A percentile compares a stretch with the other conserved stretches of the same genome.
Evolutionary conservation across 2,113 vertebrate genomes (phyloP).

Genomic region (Natator depressus): DNA sequence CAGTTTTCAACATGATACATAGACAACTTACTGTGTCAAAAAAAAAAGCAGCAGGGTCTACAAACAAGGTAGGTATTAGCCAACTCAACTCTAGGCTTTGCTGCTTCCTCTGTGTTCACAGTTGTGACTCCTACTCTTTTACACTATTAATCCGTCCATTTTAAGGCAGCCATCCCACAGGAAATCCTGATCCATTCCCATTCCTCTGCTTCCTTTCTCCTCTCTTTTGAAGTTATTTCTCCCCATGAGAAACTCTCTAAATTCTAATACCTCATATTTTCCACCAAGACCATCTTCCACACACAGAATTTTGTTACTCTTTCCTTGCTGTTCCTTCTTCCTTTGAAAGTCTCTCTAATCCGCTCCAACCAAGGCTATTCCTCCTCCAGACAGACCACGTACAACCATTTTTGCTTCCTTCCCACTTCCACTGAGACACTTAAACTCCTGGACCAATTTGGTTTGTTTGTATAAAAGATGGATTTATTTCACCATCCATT

Average conservation of each 20-base stretch:
- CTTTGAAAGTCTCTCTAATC: neutral
- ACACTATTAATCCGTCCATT: neutral
- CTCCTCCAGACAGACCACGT: accelerated
- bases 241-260: neutral
- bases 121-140: neutral
- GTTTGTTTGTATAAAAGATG: neutral
- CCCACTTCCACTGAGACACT: neutral
- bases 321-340: neutral
- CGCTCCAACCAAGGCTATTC: accelerated
- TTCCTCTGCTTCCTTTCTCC: neutral
- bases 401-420: accelerated
- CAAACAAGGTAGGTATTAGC: neutral
- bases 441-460: neutral
- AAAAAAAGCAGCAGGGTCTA: neutral
- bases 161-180: neutral
- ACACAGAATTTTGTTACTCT: accelerated
- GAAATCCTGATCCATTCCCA: neutral
- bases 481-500: neutral
- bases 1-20: neutral
- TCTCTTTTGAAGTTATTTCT: neutral
- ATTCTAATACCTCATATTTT: neutral
- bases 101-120: neutral
- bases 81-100: accelerated
- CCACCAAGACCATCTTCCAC: neutral
- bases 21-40: neutral